Conservation (phyloP, 2,888 invertebrate genomes). For the Lymantria dispar region DNA sequence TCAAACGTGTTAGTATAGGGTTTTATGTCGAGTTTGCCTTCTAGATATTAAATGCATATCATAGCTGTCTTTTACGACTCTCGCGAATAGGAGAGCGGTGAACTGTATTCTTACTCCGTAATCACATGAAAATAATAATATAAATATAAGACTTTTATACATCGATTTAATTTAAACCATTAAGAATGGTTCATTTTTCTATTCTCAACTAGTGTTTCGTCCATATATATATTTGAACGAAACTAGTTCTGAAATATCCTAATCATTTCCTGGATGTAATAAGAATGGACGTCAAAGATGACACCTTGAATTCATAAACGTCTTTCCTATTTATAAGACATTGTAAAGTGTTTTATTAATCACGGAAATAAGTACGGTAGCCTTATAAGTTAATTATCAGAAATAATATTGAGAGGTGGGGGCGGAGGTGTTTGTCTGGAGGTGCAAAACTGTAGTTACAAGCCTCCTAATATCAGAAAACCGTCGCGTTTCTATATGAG, state of each 20-base stretch:
- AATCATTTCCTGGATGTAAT: slow-evolving; percentile 1
- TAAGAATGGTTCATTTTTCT: no score
- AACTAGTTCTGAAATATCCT: not conserved
- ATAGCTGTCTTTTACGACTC: no score
- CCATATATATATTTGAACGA: no score
- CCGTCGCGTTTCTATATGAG: slow-evolving; percentile 42
- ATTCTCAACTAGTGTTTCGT: no score
- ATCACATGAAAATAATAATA: no score
- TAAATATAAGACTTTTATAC: no score
- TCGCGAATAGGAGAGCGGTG: no score
- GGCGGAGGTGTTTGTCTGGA: slow-evolving; percentile 41
- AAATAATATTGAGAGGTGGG: slow-evolving; percentile 59
- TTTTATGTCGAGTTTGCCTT: no score
- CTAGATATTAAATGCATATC: no score
- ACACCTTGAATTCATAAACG: slow-evolving; percentile 30
- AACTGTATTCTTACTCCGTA: no score
- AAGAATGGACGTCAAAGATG: slow-evolving; percentile 12
- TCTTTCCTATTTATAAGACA: slow-evolving; percentile 33
- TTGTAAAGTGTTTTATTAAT: slow-evolving; percentile 26
- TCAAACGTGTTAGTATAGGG: no score
- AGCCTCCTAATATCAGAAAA: slow-evolving; percentile 44
- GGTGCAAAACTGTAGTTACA: slow-evolving; percentile 55
- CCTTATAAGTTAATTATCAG: slow-evolving; percentile 57
- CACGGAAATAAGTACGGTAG: slow-evolving; percentile 47
- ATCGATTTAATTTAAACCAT: no score